Percentiles rank a stretch among this genome's conserved stretches.
phyloP scores from a whole-genome alignment of 1,140 invertebrate species.

The Marisa cornuarietis region DNA sequence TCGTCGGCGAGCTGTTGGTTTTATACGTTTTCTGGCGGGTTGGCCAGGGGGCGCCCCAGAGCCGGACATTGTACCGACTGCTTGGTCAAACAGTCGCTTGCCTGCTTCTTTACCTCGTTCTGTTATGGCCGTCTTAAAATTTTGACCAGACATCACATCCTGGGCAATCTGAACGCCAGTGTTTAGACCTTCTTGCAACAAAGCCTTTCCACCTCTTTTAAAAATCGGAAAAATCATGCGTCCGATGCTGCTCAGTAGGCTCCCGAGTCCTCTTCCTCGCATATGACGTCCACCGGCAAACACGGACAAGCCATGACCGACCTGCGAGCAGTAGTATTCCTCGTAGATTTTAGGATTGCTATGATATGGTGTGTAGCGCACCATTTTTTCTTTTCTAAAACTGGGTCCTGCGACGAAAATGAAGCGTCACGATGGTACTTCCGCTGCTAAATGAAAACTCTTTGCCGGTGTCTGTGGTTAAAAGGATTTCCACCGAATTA shows the following conservation, averaged over 20 bases:
- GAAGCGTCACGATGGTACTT: constrained; percentile 10
- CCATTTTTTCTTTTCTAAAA: not conserved
- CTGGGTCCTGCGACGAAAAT: constrained; percentile 6
- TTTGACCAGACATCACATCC: constrained; percentile 10
- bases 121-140: not conserved
- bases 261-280: not conserved
- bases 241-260: not conserved
- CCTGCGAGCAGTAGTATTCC: not conserved
- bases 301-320: constrained; percentile 4
- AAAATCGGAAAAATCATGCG: not conserved
- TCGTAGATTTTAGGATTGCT: not conserved
- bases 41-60: not conserved
- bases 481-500: constrained; percentile 15
- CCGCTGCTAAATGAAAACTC: not conserved
- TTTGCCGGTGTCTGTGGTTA: constrained; percentile 19
- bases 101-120: not conserved
- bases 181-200: not conserved
- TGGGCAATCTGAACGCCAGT: constrained; percentile 2
- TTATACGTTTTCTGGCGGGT: constrained; percentile 14
- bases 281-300: not conserved
- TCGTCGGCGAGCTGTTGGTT: not conserved
- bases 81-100: constrained; percentile 5
- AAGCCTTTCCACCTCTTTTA: constrained; percentile 2
- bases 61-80: not conserved
- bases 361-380: not conserved